Percentiles rank a stretch among this genome's conserved stretches.
Evolutionary conservation across 2,113 vertebrate genomes (phyloP).

Genomic region (Microcebus jonahi): DNA sequence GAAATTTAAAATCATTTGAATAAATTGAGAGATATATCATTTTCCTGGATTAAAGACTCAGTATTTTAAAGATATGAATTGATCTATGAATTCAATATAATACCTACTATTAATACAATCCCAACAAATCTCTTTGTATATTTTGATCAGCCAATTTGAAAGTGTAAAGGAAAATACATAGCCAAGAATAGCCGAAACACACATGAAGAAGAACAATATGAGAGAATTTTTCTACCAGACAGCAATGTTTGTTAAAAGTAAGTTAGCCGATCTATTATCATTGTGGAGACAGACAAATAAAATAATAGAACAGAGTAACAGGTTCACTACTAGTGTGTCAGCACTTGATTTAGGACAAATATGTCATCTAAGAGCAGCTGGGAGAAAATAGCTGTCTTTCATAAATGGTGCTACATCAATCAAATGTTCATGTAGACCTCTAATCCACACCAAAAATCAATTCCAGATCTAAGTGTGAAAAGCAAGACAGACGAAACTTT

Average conservation of each 20-base stretch:
- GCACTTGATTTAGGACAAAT: constrained; percentile 21
- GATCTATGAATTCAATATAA: background rate
- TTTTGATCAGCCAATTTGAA: background rate
- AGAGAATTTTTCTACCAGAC: background rate
- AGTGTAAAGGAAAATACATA: background rate
- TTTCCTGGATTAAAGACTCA: background rate
- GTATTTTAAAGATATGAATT: background rate
- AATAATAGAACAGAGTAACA: background rate
- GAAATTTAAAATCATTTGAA: background rate
- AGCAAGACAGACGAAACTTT: background rate
- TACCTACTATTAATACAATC: background rate
- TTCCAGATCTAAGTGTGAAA: background rate
- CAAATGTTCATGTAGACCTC: background rate
- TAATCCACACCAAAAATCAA: background rate
- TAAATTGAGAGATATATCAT: background rate
- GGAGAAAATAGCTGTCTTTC: background rate
- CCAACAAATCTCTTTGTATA: background rate
- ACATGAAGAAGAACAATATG: background rate
- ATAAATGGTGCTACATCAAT: background rate
- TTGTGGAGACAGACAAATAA: background rate
- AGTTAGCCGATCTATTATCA: background rate
- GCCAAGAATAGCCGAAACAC: background rate
- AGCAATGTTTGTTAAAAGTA: constrained; percentile 6
- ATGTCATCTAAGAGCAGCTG: background rate
- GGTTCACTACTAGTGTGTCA: background rate